Percentiles rank a stretch among this genome's conserved stretches.
Conservation (phyloP, 2,888 invertebrate genomes). For the Ethmia dodecea region DNA sequence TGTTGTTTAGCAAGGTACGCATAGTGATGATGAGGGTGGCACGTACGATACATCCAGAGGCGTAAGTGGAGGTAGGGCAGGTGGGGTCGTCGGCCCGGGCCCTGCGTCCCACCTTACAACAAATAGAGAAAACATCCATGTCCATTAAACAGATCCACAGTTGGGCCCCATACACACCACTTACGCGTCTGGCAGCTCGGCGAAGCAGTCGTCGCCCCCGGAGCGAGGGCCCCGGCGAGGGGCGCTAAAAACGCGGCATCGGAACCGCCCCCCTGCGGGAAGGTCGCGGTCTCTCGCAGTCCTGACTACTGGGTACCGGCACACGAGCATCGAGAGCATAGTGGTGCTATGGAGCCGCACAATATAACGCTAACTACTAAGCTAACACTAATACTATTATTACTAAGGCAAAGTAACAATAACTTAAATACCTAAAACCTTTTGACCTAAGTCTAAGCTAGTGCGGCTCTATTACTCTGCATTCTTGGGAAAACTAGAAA, state of each 20-base stretch:
- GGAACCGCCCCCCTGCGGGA: too few relatives aligned
- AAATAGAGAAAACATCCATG: slow-evolving; percentile 70
- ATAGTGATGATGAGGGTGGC: too few relatives aligned
- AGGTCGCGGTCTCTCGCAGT: too few relatives aligned
- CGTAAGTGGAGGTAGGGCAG: slow-evolving; percentile 78
- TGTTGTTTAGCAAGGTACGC: slow-evolving; percentile 48
- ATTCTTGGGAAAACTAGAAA: too few relatives aligned
- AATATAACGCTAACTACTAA: slow-evolving; percentile 27
- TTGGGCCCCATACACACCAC: slow-evolving; percentile 70
- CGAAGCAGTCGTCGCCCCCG: slow-evolving; percentile 16
- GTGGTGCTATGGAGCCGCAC: slow-evolving; percentile 72
- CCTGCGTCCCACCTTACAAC: slow-evolving; percentile 76
- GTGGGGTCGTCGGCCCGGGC: slow-evolving; percentile 75
- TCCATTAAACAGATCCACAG: slow-evolving; percentile 58
- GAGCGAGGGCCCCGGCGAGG: background rate
- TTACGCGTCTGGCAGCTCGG: slow-evolving; percentile 71
- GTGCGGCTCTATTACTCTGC: too few relatives aligned
- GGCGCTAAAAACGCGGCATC: background rate
- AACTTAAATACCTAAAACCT: too few relatives aligned
- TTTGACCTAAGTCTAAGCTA: too few relatives aligned
- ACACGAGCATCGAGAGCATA: slow-evolving; percentile 65
- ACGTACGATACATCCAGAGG: slow-evolving; percentile 79
- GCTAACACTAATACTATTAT: slow-evolving; percentile 7
- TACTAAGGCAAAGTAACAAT: too few relatives aligned
- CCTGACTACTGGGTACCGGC: too few relatives aligned